Evolutionary conservation across 37 sponge, comb jelly and placozoan species (phyloP).

Genomic region (Hormiphora californensis): DNA sequence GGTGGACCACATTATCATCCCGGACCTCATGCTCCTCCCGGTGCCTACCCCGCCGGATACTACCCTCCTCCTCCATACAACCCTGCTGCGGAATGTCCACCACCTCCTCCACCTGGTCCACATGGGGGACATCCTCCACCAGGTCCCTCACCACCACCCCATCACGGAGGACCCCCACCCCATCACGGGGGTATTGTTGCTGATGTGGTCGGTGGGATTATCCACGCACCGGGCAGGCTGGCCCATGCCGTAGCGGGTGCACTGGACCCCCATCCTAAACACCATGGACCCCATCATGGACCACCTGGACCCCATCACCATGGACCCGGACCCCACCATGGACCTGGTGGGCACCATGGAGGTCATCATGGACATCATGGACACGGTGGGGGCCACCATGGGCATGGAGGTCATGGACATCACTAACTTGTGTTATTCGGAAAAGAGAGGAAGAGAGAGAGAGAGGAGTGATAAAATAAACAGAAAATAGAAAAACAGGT

Average conservation of each 20-base stretch:
- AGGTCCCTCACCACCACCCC: not conserved
- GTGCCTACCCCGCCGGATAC: not conserved
- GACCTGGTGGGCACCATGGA: too few relatives aligned
- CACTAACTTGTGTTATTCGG: too few relatives aligned
- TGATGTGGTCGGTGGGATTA: not conserved
- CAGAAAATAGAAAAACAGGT: too few relatives aligned
- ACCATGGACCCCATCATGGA: too few relatives aligned
- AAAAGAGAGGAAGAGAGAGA: too few relatives aligned
- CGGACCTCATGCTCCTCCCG: not conserved
- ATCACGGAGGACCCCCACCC: not conserved
- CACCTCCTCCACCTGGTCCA: not conserved
- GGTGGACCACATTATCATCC: not conserved
- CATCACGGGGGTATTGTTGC: not conserved
- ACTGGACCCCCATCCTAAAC: too few relatives aligned
- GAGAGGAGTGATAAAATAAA: too few relatives aligned
- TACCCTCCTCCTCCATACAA: not conserved
- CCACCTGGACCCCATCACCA: too few relatives aligned
- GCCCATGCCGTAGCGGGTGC: not conserved
- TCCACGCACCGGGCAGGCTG: not conserved
- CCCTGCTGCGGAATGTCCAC: not conserved
- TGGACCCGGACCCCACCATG: too few relatives aligned
- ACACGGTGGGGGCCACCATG: too few relatives aligned
- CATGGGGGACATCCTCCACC: not conserved
- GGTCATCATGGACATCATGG: too few relatives aligned
- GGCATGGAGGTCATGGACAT: too few relatives aligned